phyloP scores from a whole-genome alignment of 2,888 invertebrate genomes.

The Sphecodes monilicornis region DNA sequence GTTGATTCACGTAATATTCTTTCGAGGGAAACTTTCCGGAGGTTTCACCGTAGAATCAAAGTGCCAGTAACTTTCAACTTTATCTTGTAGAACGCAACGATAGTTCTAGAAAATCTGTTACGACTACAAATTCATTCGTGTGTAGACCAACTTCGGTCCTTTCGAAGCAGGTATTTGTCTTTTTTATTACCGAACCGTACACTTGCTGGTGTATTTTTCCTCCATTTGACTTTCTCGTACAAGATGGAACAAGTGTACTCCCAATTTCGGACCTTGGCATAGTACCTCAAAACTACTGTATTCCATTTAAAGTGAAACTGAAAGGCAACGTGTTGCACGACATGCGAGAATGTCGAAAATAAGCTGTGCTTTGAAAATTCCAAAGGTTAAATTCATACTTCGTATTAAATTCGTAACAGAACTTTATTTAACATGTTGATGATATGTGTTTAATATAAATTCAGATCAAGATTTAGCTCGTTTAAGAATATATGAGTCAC shows the following conservation, averaged over 20 bases:
- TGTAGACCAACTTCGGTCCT: slow-evolving; percentile 23
- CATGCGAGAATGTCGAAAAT: too few species aligned
- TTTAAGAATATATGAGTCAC: too few species aligned
- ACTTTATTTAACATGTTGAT: too few species aligned
- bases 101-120: slow-evolving; percentile 24
- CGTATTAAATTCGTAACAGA: too few species aligned
- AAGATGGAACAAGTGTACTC: neutral
- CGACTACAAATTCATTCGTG: slow-evolving; percentile 22
- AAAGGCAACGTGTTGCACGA: too few species aligned
- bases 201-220: neutral
- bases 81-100: slow-evolving; percentile 23
- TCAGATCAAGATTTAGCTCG: too few species aligned
- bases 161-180: neutral
- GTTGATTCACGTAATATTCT: slow-evolving; percentile 22
- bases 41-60: slow-evolving; percentile 18
- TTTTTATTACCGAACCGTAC: neutral
- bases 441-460: too few species aligned
- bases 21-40: neutral
- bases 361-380: too few species aligned
- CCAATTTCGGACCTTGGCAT: neutral
- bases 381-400: too few species aligned
- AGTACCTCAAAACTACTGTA: neutral
- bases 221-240: neutral
- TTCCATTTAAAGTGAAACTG: neutral
- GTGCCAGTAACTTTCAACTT: slow-evolving; percentile 10